Evolutionary conservation across 2,888 invertebrate species (phyloP), one percentile per base, ranked within the genome.

Genomic region (Melanargia galathea): DNA sequence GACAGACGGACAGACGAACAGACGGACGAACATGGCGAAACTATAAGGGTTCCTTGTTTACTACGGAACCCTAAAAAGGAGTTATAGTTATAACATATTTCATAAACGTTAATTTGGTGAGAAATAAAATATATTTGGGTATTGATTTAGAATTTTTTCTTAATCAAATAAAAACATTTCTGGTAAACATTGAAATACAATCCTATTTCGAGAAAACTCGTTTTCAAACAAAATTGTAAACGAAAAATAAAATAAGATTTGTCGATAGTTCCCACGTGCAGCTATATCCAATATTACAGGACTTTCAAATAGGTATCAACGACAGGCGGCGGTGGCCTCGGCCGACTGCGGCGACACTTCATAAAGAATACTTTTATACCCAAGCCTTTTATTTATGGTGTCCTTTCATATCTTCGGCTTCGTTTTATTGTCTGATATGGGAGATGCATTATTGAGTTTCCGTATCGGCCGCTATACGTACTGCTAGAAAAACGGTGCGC

Each of bases 361-460:
- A 89, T 91, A 90, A 89, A 90, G 88, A 86, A 86, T 84, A 88
- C 89, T 90, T 89, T 89, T 87, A 86, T 87, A 86, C 86, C 84
- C 83, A 82, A 86, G 84, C 86, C 86, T 87, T 88, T 89, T 88
- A 89, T 89, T 88, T 90, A 90, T 87, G 85, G 79, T 81, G 82
- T 83, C 85, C 83, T 84, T 85, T 86, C 83, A 83, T 80, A 83
- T 85, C 84, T 84, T 82, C 71, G 81, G 79, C 80, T 83, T 83
- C 81, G 74, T 85, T 86, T 87, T 84, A 86, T 84, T 86, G 79
- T 81, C 79, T 75, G 76, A 76, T 78, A 76, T 78, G 75, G 70
- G 68, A 78, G 74, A 76, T 74, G 70, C 75, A 75, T 81, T 83
- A 84, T 84, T 81, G 75, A 81, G 80, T 81, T 80, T 82, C 73